Evolutionary conservation across 37 sponge, comb jelly and placozoan genomes (phyloP).

Genomic region (Cliona cf. orientalis): DNA sequence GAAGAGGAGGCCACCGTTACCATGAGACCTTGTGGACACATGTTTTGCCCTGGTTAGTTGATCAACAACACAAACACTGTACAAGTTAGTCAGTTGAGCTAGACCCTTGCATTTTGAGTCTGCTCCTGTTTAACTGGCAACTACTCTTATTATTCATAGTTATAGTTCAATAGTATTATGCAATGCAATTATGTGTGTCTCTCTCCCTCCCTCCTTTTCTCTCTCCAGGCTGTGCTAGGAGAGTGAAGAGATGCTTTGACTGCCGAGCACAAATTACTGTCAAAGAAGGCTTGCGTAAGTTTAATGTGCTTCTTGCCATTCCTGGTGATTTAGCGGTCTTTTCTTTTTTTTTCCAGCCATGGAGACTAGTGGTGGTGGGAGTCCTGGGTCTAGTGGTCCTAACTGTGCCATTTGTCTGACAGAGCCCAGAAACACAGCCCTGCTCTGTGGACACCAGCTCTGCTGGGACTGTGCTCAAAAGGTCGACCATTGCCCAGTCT

Average conservation of each 20-base stretch:
- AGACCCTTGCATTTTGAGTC: too few relatives aligned
- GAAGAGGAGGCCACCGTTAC: conserved; percentile 68
- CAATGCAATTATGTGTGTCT: not conserved
- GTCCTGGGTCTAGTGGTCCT: too few relatives aligned
- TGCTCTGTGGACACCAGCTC: conserved; percentile 85
- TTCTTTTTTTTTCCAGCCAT: too few relatives aligned
- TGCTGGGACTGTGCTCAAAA: conserved; percentile 82
- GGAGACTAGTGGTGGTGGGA: too few relatives aligned
- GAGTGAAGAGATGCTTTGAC: conserved; percentile 65
- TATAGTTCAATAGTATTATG: too few relatives aligned
- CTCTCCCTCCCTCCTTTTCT: not conserved
- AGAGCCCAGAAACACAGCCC: conserved; percentile 79
- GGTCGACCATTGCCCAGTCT: conserved; percentile 84
- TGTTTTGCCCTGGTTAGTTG: conserved; percentile 82
- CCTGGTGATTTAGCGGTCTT: too few relatives aligned
- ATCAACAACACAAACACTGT: too few relatives aligned
- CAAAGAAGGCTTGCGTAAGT: conserved; percentile 64
- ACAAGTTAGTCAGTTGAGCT: too few relatives aligned
- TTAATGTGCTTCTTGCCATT: too few relatives aligned
- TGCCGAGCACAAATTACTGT: conserved; percentile 43
- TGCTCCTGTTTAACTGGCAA: too few relatives aligned
- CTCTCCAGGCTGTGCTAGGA: conserved; percentile 61
- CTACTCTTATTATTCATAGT: too few relatives aligned
- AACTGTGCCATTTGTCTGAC: conserved; percentile 76
- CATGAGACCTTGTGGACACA: conserved; percentile 83